Evolutionary conservation across 2,888 invertebrate species (phyloP), one percentile per base, ranked within the genome.

Genomic region (Dicranocentrus wangi): DNA sequence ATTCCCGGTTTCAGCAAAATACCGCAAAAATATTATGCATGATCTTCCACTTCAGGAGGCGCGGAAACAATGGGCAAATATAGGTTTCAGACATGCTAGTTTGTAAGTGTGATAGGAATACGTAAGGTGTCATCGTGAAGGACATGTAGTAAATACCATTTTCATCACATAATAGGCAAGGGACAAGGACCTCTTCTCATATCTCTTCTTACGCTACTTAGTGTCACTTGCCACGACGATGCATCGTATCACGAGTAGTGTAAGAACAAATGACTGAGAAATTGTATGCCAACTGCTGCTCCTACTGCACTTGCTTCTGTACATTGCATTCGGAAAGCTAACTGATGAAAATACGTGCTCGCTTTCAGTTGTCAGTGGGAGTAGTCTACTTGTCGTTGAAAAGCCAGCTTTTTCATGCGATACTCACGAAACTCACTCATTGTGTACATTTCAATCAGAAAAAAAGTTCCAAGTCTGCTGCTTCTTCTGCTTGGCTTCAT

Each of bases 181-280:
- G 66, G 47, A 43, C 66, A 66, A 66, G 66, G 51, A 66, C 66
- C 66, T 66, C 66, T 66, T 28, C 23, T 66, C 51, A 51, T 66
- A 66, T 66, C 66, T 66, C 66, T 51, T 66, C 63, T 66, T 66
- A 43, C 66, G 47, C 66, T 47, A 66, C 66, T 66, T 66, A 66
- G 51, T 66, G 66, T 66, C 66, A 66, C 66, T 66, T 66, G 28
- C 51, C n/a, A 43, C 19, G 21, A 27, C 5, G 23, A 23, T 27
- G 25, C n/a, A n/a, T n/a, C n/a, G n/a, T n/a, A n/a, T n/a, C n/a
- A n/a, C n/a, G n/a, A n/a, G n/a, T n/a, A n/a, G n/a, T n/a, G 42
- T 17, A 32, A 69, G 21, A 32, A 69, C 51, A 19, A 43, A 53
- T 47, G 66, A 23, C 66, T 66, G 32, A 2, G 27, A 66, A 28